phyloP scores from a whole-genome alignment of 2,797 vertebrate species.

The Hypotaenidia okinawae region DNA sequence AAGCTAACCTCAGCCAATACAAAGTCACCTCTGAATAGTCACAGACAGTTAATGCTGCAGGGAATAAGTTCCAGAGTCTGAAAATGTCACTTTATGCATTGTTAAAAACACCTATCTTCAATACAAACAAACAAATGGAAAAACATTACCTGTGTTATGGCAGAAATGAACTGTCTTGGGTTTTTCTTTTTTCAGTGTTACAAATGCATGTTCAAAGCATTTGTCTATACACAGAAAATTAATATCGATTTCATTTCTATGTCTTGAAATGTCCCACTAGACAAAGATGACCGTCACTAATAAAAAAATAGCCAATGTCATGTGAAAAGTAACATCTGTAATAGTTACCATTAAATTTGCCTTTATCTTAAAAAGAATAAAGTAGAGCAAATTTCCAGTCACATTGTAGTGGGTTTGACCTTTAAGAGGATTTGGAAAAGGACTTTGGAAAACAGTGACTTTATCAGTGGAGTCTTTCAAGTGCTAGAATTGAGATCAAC shows the following conservation, averaged over 20 bases:
- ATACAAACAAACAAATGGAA: conserved; percentile 47
- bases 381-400: neutral
- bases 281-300: neutral
- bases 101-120: conserved; percentile 53
- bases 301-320: neutral
- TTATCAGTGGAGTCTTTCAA: neutral
- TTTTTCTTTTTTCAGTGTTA: neutral
- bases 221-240: neutral
- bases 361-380: neutral
- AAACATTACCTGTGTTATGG: neutral
- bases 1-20: conserved; percentile 35
- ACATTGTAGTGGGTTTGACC: neutral
- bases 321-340: neutral
- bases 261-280: neutral
- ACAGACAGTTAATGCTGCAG: conserved; percentile 48
- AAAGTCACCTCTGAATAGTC: conserved; percentile 60
- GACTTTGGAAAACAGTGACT: neutral
- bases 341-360: neutral
- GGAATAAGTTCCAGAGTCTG: conserved; percentile 43
- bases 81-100: conserved; percentile 57
- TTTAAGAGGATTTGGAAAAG: neutral
- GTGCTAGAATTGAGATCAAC: neutral
- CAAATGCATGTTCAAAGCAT: neutral
- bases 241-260: neutral
- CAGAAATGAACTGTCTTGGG: conserved; percentile 11